Evolutionary conservation across 2,113 vertebrate species (phyloP), one percentile per base, ranked within the genome.

Genomic region (Chlorodrepanis virens): DNA sequence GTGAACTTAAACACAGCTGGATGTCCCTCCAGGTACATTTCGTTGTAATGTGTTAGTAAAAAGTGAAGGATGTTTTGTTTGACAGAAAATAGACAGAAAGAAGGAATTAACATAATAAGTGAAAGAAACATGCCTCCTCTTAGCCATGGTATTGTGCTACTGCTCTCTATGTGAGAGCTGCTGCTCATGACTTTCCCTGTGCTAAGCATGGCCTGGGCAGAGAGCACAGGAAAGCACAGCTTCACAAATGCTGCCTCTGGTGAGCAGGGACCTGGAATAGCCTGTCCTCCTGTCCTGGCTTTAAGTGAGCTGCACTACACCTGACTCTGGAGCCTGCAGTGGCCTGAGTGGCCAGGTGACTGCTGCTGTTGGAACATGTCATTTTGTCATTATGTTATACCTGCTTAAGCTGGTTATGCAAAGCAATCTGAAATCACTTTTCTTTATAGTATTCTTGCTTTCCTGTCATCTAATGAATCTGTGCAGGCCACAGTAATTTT

Each of bases 1-100:
- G 14, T 85, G 28, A 88, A 78, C 15, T 93, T 89, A 91, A 94
- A 71, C 80, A 82, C 59, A 94, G 64, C 69, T 93, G 80, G n/a
- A 68, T 86, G 27, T 86, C 67, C 88, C n/a, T 87, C 59, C 70
- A 87, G 82, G 89, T 90, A 64, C 12, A 20, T 45, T 92, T 93
- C 20, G 22, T 33, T 63, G 78, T 83, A 76, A 89, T 49, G 53
- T 44, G 33, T 50, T 71, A 33, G n/a, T 69, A 37, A 78, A 90
- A 94, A 74, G 42, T 83, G 77, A 91, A 92, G 45, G 28, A 59
- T 72, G 23, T 54, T 87, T 92, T 69, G 35, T 90, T 90, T 87
- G 90, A 94, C 44, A 88, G 84, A 83, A 92, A 89, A 45, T 59
- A 90, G 76, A 56, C 54, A 59, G 60, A 74, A 97, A 54, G 53